Evolutionary conservation across 2,888 invertebrate species (phyloP), one percentile per base, ranked within the genome.

Genomic region (Neocrepidodera transversa): DNA sequence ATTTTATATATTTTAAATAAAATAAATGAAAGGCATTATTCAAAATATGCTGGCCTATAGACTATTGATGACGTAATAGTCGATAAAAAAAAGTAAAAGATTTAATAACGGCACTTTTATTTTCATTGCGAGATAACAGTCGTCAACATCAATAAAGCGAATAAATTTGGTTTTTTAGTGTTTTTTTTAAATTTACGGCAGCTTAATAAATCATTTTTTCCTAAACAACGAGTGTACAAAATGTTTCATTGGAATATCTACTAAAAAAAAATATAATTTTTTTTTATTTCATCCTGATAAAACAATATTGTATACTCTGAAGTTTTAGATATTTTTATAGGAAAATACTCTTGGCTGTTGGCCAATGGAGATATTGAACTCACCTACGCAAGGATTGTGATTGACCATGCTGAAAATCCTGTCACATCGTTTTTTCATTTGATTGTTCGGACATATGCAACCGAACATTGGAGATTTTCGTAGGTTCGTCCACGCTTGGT

Each of bases 371-470:
- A 54, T 38, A 58, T 36, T 36, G 53, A 32, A 85, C 94, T 93
- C 85, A 94, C 94, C 93, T 79, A 94, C 91, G 82, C 95, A 95
- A 58, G 93, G 93, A 84, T 95, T 95, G 83, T 93, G 92, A 85
- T 95, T 93, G 76, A 95, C 92, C 78, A 90, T 87, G 68, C 89
- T 87, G 82, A 93, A 94, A 81, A 94, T 92, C 73, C 90, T 85
- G 80, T 94, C 93, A 81, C 94, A 95, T 70, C 74, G 87, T 87
- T 86, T 92, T 90, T 93, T 93, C 87, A 90, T 90, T 80, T 92
- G 91, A 71, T 91, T 92, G 80, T 91, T 92, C 68, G 94, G 94
- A 77, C 94, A 95, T 78, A 94, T 93, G 82, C 94, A 95, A 49
- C 94, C 95, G 80, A 94, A 95, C 85, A 95, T 90, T 0, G 93